Base-by-base conservation (phyloP, 2,888 invertebrate genomes). In the Vanessa cardui region DNA sequence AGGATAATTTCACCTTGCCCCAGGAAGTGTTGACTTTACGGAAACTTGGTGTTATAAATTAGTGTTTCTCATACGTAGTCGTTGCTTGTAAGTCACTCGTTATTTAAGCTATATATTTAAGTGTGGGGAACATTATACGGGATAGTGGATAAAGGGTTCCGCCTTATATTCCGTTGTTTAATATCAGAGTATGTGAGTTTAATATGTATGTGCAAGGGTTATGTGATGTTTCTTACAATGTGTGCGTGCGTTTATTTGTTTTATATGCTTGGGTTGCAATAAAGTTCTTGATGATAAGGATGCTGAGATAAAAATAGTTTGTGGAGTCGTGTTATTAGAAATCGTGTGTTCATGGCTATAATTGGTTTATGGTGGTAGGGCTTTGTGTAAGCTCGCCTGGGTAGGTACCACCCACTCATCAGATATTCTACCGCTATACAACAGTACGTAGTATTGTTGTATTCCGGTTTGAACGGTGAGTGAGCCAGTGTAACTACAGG, bases 121-220 rank as follows among this genome's bases (percentile, higher is more conserved):
- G 68, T 64, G 60, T 54, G 44, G 61, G 26, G 56, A 49, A 63
- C 63, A 62, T 67, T 52, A 63, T 31, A 63, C 46, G 54, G 50
- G 63, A 68, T 68, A 63, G 63, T 59, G 63, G 63, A 59, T 63
- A 67, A 63, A 62, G 52, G 62, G 62, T 46, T 59, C 56, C 46
- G 33, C 46, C 52, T 58, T 67, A 52, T 62, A 67, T 63, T 47
- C 44, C 20, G 9, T 47, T 26, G 12, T 47, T 31, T 58, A 49
- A 45, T 54, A 21, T 21, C 9, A 26, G 18, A 20, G 49, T 50
- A 12, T 50, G 50, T 50, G 21, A 6, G 45, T 61, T 33, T 50
- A 45, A 58, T 49, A 64, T 60, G 52, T 54, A 45, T 54, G 49
- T 54, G 54, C 6, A 39, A 54, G 31, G 0, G 39, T 16, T 31